These are phyloP conservation scores for Acinonyx jubatus DNA, from an alignment of 2,113 vertebrate genomes.

Conservation along the genomic window DNA sequence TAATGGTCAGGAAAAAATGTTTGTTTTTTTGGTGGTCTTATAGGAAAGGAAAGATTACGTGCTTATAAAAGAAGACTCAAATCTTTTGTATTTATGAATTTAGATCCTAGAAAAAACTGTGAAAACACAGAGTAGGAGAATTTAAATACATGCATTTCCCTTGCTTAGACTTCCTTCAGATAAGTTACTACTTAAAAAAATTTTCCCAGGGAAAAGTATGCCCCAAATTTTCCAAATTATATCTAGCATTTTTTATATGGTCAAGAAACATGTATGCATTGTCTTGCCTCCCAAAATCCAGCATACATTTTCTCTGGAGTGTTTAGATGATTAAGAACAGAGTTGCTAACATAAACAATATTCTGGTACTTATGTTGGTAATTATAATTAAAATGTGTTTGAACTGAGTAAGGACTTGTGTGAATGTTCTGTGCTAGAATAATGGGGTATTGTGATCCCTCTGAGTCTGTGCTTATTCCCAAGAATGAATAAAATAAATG, in stretches of 20 bases:
- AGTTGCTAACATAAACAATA: slow-evolving; percentile 48
- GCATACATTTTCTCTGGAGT: slow-evolving; percentile 42
- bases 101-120: slow-evolving; percentile 48
- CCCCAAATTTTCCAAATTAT: slow-evolving; percentile 49
- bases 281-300: slow-evolving; percentile 45
- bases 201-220: neutral
- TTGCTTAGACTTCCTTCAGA: slow-evolving; percentile 45
- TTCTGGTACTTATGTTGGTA: slow-evolving; percentile 51
- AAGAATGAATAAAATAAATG: slow-evolving; percentile 55
- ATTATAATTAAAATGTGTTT: slow-evolving; percentile 57
- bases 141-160: slow-evolving; percentile 14
- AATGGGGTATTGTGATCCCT: slow-evolving; percentile 34
- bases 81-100: slow-evolving; percentile 45
- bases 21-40: slow-evolving; percentile 25
- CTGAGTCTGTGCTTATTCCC: slow-evolving; percentile 55
- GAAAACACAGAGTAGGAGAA: slow-evolving; percentile 3
- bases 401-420: slow-evolving; percentile 49
- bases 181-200: slow-evolving; percentile 54
- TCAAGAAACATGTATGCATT: slow-evolving; percentile 31
- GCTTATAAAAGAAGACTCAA: slow-evolving; percentile 25
- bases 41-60: slow-evolving; percentile 19
- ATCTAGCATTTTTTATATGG: slow-evolving; percentile 22
- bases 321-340: slow-evolving; percentile 41
- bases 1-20: neutral
- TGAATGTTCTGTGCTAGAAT: slow-evolving; percentile 56